phyloP scores from a whole-genome alignment of 2,113 vertebrate species.

The Thalassarche chlororhynchos region DNA sequence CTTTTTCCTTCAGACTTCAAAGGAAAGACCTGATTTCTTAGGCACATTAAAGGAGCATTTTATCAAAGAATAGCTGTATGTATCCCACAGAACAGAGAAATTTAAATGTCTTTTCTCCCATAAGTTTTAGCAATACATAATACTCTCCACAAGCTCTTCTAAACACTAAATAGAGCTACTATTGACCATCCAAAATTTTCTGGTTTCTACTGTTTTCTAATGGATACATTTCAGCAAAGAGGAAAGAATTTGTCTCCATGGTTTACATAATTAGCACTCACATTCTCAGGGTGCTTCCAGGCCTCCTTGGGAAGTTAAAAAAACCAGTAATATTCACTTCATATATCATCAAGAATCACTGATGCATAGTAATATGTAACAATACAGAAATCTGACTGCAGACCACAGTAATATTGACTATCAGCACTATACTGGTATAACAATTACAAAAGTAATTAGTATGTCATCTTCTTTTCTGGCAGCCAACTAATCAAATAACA shows the following conservation, averaged over 20 bases:
- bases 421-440: not conserved
- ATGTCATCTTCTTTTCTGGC: not conserved
- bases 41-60: not conserved
- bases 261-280: not conserved
- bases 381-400: conserved; percentile 5
- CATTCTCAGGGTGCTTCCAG: not conserved
- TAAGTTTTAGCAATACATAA: not conserved
- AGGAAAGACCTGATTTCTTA: not conserved
- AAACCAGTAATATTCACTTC: not conserved
- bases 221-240: not conserved
- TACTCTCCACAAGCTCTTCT: not conserved
- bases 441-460: conserved; percentile 35
- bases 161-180: not conserved
- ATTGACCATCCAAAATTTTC: not conserved
- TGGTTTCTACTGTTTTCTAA: not conserved
- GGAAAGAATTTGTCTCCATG: not conserved
- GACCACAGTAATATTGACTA: not conserved
- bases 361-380: not conserved
- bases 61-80: not conserved
- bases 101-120: not conserved
- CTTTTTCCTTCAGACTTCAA: not conserved
- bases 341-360: conserved; percentile 36
- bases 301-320: not conserved
- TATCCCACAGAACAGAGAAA: not conserved
- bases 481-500: not conserved